Conservation (phyloP, 2,113 vertebrate genomes). For the Mesembrinibis cayennensis region DNA sequence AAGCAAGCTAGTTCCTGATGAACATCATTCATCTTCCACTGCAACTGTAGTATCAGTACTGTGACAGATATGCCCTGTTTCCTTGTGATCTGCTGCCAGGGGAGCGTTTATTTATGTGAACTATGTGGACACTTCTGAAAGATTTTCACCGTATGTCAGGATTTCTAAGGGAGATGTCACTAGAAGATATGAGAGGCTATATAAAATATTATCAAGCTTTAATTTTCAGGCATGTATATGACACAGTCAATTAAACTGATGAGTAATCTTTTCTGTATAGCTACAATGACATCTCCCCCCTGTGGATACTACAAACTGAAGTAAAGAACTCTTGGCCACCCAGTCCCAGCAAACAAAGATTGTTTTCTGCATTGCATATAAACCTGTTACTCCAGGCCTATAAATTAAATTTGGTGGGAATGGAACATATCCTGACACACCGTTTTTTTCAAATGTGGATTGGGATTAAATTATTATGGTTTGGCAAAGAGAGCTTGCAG, state of each 20-base stretch:
- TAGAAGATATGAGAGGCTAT: background rate
- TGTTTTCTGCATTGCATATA: constrained; percentile 50
- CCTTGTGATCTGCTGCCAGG: background rate
- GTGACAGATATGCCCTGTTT: background rate
- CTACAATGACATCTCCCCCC: background rate
- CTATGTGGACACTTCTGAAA: background rate
- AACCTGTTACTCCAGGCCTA: constrained; percentile 27
- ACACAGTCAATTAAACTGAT: background rate
- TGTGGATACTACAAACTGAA: background rate
- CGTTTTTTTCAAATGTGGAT: constrained; percentile 14
- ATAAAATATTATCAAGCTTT: background rate
- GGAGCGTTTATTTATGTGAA: background rate
- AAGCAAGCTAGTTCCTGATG: background rate
- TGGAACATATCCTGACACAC: constrained; percentile 1
- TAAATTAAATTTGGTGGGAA: constrained; percentile 35
- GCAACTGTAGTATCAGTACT: background rate
- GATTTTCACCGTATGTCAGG: background rate
- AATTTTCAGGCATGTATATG: background rate
- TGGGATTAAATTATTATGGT: constrained; percentile 34
- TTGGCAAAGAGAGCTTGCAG: constrained; percentile 20
- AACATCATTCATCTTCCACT: background rate
- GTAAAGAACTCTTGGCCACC: constrained; percentile 39
- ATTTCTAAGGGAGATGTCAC: background rate
- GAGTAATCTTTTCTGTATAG: background rate
- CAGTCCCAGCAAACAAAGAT: constrained; percentile 26